phyloP scores from a whole-genome alignment of 2,797 vertebrate genomes.

The Tarsius wallacei region DNA sequence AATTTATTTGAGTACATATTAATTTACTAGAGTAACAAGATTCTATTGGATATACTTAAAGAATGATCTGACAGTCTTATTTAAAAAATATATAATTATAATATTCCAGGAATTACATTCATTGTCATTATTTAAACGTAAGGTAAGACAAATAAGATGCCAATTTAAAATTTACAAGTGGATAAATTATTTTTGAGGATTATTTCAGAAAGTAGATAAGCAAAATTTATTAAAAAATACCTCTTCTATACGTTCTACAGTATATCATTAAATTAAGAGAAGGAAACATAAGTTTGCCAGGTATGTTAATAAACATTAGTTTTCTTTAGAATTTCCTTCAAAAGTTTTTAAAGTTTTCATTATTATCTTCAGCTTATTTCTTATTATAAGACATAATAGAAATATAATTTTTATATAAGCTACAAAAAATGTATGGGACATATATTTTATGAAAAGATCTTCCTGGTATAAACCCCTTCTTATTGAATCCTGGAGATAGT shows the following conservation, averaged over 20 bases:
- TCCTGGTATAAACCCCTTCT: conserved; percentile 50
- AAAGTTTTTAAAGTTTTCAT: conserved; percentile 50
- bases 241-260: background rate
- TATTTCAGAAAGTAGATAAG: background rate
- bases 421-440: background rate
- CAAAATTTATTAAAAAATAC: conserved; percentile 1
- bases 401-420: conserved; percentile 64
- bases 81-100: conserved; percentile 28
- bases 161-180: background rate
- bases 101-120: background rate
- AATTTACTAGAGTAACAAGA: conserved; percentile 46
- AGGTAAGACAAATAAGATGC: too few relatives aligned
- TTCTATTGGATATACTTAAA: background rate
- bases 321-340: conserved; percentile 54
- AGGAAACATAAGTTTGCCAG: background rate
- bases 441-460: conserved; percentile 47
- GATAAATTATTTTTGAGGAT: background rate
- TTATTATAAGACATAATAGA: conserved; percentile 36
- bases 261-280: background rate
- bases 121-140: background rate
- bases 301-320: conserved; percentile 22
- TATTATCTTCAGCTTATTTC: conserved; percentile 14
- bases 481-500: conserved; percentile 15
- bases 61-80: background rate
- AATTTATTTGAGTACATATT: background rate